Base-by-base conservation (phyloP, 53 echinoderm and acorn worm species). In the Stichopus horrens region DNA sequence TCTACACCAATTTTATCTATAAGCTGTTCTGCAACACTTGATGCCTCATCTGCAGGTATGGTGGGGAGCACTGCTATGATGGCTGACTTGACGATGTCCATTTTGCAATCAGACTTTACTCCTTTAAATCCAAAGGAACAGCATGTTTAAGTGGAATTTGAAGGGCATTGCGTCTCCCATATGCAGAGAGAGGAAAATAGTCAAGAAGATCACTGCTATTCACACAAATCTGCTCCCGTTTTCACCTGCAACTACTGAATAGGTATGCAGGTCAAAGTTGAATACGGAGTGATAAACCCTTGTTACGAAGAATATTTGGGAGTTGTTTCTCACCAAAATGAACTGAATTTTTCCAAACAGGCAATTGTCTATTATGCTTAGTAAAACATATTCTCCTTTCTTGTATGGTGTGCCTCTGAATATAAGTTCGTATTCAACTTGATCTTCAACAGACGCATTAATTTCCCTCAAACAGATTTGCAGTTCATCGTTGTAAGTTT, bases 361-460 rank as follows among this genome's bases (percentile, higher is more conserved):
- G 74, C 7, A 21, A 74, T 74, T 21, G 6, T 74, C 74, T 6
- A 8, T 21, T 14, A 8, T 7, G 7, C 22, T 14, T 14, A 74
- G 5, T 55, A 83, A 54, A 83, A 83, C 10, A 83, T 83, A 83
- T 16, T 60, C 37, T 7, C 86, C 66, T 22, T 86, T 65, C 19
- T 86, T 86, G 67, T 86, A 86, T 86, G 65, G 5, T 14, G 86
- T 86, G 6, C 86, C 86, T n/a, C 71, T 86, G 67, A 65, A 86
- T 51, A 23, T 68, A 19, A 86, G 57, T 21, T 86, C 67, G 63
- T 86, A 65, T 7, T 60, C 6, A 63, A 86, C 86, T 53, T 92
- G 21, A 76, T 92, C 90, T 80, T 86, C 82, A 74, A 58, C 57
- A 79, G 87, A 68, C 83, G 81, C 73, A 54, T 59, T 10, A 14